A percentile compares a stretch with the other conserved stretches of the same genome.
phyloP scores from a whole-genome alignment of 2,797 vertebrate species.

The Helostoma temminkii region DNA sequence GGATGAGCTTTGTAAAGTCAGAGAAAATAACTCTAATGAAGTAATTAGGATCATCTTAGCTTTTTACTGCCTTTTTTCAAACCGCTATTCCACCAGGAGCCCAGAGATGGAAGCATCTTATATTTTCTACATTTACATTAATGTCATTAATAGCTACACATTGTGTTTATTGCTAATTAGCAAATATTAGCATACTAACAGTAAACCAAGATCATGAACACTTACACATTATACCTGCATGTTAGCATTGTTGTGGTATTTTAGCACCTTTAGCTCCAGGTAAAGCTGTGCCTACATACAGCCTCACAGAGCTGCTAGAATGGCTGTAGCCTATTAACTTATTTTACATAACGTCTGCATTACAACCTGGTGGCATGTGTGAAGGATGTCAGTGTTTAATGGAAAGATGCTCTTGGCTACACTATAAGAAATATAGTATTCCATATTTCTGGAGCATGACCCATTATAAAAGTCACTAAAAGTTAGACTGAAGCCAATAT shows the following conservation, averaged over 20 bases:
- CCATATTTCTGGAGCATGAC: too few species aligned
- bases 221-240: background rate
- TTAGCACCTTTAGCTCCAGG: background rate
- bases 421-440: background rate
- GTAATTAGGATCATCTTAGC: background rate
- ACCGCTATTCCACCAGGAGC: background rate
- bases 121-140: too few species aligned
- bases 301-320: background rate
- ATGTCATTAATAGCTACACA: too few species aligned
- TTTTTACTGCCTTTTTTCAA: too few species aligned
- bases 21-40: conserved; percentile 1
- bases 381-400: background rate
- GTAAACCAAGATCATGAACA: background rate
- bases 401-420: background rate
- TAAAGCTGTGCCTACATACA: background rate
- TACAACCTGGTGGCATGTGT: background rate
- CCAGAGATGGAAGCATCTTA: too few species aligned
- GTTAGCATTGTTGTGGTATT: background rate
- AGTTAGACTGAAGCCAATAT: too few species aligned
- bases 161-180: background rate
- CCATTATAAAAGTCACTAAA: too few species aligned
- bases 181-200: background rate
- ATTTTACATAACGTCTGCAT: background rate
- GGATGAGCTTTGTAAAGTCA: conserved; percentile 8
- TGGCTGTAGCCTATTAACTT: too few species aligned